Conservation (phyloP, 1,140 invertebrate species). For the Drosophila watanabei region DNA sequence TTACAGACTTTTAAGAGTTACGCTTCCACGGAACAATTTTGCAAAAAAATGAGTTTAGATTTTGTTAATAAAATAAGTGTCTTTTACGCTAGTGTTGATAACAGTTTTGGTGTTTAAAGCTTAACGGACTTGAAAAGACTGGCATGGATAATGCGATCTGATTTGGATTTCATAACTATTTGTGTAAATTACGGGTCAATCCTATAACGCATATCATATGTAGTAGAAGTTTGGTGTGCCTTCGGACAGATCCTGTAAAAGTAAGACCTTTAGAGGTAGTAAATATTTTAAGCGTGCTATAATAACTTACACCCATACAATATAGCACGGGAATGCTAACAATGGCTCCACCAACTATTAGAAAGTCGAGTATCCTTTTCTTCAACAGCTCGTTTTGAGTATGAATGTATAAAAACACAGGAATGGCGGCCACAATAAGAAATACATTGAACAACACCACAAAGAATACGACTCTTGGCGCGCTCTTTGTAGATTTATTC, state of each 20-base stretch:
- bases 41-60: background rate
- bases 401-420: constrained; percentile 24
- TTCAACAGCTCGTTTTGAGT: background rate
- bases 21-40: background rate
- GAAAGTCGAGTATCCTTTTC: background rate
- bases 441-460: constrained; percentile 42
- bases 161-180: background rate
- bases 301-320: constrained; percentile 29
- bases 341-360: background rate
- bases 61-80: no score
- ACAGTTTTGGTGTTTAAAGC: background rate
- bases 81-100: background rate
- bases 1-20: background rate
- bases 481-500: background rate
- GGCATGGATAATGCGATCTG: background rate
- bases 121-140: background rate
- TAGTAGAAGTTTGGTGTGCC: constrained; percentile 56
- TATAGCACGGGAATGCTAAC: constrained; percentile 15
- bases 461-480: background rate
- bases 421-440: constrained; percentile 3
- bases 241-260: constrained; percentile 53
- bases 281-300: accelerated
- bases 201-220: constrained; percentile 32
- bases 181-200: background rate
- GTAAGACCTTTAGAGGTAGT: no score